phyloP scores from a whole-genome alignment of 2,888 invertebrate species.

The Archips xylosteana region DNA sequence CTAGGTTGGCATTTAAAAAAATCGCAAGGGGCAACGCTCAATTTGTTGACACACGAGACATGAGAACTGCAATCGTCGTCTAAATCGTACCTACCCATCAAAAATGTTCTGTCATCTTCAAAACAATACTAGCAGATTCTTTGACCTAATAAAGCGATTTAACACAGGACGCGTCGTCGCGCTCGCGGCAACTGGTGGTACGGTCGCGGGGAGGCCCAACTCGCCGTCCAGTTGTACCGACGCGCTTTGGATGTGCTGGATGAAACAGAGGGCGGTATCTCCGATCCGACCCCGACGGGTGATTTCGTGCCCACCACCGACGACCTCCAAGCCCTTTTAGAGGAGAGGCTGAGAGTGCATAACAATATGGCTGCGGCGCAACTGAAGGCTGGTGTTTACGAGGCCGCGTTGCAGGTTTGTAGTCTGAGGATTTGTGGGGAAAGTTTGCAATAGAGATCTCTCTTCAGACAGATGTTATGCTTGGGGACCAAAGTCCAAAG shows the following conservation, averaged over 20 bases:
- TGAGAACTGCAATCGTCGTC: neutral
- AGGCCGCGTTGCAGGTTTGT: slow-evolving; percentile 90
- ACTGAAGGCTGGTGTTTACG: slow-evolving; percentile 94
- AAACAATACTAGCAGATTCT: too few relatives aligned
- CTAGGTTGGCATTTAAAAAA: too few relatives aligned
- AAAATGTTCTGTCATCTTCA: too few relatives aligned
- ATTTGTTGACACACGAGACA: too few relatives aligned
- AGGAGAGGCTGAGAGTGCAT: slow-evolving; percentile 93
- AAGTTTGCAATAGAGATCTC: too few relatives aligned
- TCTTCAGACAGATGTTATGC: too few relatives aligned
- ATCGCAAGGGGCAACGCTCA: too few relatives aligned
- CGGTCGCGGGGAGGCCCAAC: slow-evolving; percentile 90
- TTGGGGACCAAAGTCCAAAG: too few relatives aligned
- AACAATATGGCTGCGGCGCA: slow-evolving; percentile 98
- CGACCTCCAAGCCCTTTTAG: slow-evolving; percentile 84
- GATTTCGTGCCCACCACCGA: slow-evolving; percentile 67
- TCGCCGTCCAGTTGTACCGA: slow-evolving; percentile 95
- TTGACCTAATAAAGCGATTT: slow-evolving; percentile 24
- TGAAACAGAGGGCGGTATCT: slow-evolving; percentile 88
- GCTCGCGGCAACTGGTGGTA: slow-evolving; percentile 97
- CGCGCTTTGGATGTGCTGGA: slow-evolving; percentile 93
- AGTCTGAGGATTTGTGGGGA: too few relatives aligned
- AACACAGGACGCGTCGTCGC: slow-evolving; percentile 80
- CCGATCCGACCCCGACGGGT: slow-evolving; percentile 81
- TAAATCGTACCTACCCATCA: too few relatives aligned